A percentile compares a stretch with the other conserved stretches of the same genome.
These are phyloP conservation scores for Caenorhabditis sulstoni DNA, from an alignment of 2,888 invertebrate species.

Conservation along the genomic window DNA sequence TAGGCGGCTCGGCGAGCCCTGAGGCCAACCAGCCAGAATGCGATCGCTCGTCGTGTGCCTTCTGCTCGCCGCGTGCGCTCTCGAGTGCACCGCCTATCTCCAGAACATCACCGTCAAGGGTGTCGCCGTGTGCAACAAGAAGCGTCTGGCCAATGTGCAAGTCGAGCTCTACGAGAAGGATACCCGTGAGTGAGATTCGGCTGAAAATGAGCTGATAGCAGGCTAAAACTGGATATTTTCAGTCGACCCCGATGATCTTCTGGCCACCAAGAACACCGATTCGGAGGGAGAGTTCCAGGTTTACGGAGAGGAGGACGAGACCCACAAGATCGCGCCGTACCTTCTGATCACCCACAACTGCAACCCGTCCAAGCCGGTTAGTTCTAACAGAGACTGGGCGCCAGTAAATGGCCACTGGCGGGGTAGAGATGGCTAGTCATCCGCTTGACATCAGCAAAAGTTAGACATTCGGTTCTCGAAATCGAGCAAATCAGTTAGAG, in stretches of 20 bases:
- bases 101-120: conserved; percentile 71
- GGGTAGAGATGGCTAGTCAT: too few relatives aligned
- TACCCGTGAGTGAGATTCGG: conserved; percentile 63
- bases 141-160: conserved; percentile 66
- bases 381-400: too few relatives aligned
- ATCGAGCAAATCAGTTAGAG: too few relatives aligned
- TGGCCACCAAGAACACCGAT: conserved; percentile 64
- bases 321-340: conserved; percentile 68
- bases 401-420: too few relatives aligned
- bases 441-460: too few relatives aligned
- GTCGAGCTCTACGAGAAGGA: conserved; percentile 72
- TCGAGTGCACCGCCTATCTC: conserved; percentile 59
- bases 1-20: conserved; percentile 2
- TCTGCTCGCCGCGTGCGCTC: conserved; percentile 44
- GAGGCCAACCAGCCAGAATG: conserved; percentile 24
- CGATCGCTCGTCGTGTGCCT: conserved; percentile 44
- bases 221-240: conserved; percentile 21
- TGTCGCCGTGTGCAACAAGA: conserved; percentile 72
- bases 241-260: conserved; percentile 73
- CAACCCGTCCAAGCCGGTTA: conserved; percentile 65
- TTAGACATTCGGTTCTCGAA: too few relatives aligned
- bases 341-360: conserved; percentile 69
- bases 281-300: conserved; percentile 68
- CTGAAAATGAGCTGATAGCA: not conserved
- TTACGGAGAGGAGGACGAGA: conserved; percentile 71